Percentiles rank a stretch among this genome's conserved stretches.
phyloP scores from a whole-genome alignment of 2,113 vertebrate species.

The Platycercus adscitus region DNA sequence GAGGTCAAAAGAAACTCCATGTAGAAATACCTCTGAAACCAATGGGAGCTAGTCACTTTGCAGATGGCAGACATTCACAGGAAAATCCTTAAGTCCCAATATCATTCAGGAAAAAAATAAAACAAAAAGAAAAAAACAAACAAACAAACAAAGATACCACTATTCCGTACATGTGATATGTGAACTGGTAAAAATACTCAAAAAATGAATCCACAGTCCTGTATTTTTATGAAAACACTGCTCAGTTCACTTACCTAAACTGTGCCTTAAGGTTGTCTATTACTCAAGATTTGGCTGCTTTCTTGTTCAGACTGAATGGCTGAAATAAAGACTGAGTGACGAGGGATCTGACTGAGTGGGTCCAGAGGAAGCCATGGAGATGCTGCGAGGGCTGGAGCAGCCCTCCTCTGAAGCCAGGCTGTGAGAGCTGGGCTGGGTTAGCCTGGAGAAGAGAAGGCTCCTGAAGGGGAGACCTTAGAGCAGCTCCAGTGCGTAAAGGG shows the following conservation, averaged over 20 bases:
- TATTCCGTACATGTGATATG: neutral
- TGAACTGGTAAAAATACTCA: neutral
- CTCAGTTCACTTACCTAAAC: neutral
- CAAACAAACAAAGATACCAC: accelerated
- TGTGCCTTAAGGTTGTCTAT: neutral
- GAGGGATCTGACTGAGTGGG: too few relatives aligned
- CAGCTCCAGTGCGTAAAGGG: too few relatives aligned
- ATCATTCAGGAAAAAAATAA: neutral
- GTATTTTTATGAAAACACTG: neutral
- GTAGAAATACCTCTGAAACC: neutral
- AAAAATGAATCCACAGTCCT: neutral
- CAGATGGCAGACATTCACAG: neutral
- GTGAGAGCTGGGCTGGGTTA: too few relatives aligned
- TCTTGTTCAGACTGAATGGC: neutral
- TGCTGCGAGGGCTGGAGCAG: too few relatives aligned
- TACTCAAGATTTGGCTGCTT: neutral
- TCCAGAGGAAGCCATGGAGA: too few relatives aligned
- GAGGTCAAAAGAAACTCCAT: neutral
- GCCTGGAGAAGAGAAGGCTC: too few relatives aligned
- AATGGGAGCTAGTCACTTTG: neutral
- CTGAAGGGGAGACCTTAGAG: too few relatives aligned
- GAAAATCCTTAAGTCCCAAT: neutral
- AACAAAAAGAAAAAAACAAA: too few relatives aligned
- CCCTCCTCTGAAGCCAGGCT: too few relatives aligned
- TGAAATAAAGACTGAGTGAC: neutral